Evolutionary conservation across 1,140 invertebrate species (phyloP).

Genomic region (Onthophagus taurus): DNA sequence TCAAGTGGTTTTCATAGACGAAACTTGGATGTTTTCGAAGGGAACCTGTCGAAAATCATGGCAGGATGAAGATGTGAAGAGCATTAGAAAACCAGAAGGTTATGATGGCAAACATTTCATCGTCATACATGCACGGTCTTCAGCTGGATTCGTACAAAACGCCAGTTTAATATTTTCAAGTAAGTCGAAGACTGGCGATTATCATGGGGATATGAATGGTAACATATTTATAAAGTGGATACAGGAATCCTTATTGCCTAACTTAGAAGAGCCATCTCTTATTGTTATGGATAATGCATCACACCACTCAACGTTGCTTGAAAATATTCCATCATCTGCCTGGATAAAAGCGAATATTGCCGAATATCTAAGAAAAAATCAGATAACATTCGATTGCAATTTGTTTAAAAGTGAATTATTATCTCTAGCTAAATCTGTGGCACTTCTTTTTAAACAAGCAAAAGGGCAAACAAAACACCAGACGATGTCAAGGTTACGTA

Average conservation of each 20-base stretch:
- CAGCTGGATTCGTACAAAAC: not conserved
- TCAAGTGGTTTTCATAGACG: constrained; percentile 1
- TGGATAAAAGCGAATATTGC: constrained; percentile 2
- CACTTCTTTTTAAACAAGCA: too few species aligned
- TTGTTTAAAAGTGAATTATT: constrained; percentile 1
- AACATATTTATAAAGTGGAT: not conserved
- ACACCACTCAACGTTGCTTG: not conserved
- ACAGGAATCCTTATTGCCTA: not conserved
- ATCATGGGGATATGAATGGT: constrained; percentile 1
- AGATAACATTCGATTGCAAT: not conserved
- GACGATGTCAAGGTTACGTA: too few species aligned
- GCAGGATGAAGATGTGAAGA: constrained; percentile 7
- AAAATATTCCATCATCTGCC: not conserved
- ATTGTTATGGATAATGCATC: constrained; percentile 4
- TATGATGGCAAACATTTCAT: constrained; percentile 6
- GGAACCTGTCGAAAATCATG: not conserved
- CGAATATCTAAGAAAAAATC: not conserved
- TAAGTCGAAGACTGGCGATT: not conserved
- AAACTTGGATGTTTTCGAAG: constrained; percentile 5
- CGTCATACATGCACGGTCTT: not conserved
- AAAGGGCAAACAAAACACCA: too few species aligned
- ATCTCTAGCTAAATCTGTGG: too few species aligned
- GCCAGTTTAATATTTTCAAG: constrained; percentile 1
- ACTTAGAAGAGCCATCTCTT: constrained; percentile 10
- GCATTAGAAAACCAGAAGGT: constrained; percentile 4